Conservation (phyloP, 2,797 vertebrate species). For the Lagodon rhomboides region DNA sequence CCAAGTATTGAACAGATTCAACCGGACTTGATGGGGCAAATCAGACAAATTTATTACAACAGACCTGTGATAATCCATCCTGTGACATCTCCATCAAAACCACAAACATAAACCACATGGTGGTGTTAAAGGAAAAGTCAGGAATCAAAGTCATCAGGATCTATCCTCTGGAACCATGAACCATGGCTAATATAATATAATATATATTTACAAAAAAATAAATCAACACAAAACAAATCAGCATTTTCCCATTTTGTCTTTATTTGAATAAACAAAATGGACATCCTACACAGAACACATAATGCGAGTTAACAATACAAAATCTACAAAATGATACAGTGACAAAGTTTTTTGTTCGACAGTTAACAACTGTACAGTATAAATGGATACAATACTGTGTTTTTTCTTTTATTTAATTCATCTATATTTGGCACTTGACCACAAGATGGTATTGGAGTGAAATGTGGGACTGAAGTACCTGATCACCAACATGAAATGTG, state of each 20-base stretch:
- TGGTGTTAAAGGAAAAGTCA: too few species aligned
- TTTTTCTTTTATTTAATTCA: constrained; percentile 57
- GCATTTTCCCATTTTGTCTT: constrained; percentile 74
- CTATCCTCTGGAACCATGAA: not conserved
- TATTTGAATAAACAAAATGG: constrained; percentile 86
- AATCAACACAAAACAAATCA: not conserved
- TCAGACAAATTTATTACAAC: not conserved
- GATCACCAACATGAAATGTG: constrained; percentile 49
- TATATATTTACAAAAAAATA: not conserved
- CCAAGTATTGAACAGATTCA: not conserved
- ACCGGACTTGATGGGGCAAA: not conserved
- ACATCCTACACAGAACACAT: constrained; percentile 89
- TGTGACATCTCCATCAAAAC: not conserved
- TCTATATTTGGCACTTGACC: constrained; percentile 92
- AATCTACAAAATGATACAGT: constrained; percentile 91
- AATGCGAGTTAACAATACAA: constrained; percentile 90
- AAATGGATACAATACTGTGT: constrained; percentile 90
- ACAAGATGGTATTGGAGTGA: constrained; percentile 84
- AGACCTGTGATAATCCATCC: not conserved
- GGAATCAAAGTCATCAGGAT: not conserved
- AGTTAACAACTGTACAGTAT: constrained; percentile 87
- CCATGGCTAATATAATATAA: not conserved
- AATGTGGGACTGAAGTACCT: constrained; percentile 65
- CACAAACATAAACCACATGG: too few species aligned
- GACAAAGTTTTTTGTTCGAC: constrained; percentile 88